Percentiles rank a stretch among this genome's conserved stretches.
phyloP scores from a whole-genome alignment of 2,888 invertebrate species.

The Eupeodes luniger region DNA sequence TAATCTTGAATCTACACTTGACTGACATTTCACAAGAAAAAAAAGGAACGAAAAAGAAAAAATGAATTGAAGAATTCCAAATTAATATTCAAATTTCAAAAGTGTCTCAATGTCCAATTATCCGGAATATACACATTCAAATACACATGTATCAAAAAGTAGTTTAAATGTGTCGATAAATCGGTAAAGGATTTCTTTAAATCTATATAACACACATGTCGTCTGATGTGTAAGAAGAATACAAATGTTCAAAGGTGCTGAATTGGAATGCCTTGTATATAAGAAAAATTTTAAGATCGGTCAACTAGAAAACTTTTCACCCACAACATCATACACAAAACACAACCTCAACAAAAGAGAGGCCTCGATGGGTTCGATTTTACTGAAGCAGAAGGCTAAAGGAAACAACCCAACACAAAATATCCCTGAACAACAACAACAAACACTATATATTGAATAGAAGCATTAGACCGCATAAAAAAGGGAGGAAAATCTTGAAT shows the following conservation, averaged over 20 bases:
- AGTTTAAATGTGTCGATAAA: neutral
- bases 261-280: conserved; percentile 50
- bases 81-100: conserved; percentile 56
- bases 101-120: conserved; percentile 54
- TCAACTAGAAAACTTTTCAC: conserved; percentile 43
- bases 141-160: conserved; percentile 6
- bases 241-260: conserved; percentile 49
- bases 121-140: conserved; percentile 24
- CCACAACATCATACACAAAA: neutral
- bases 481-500: conserved; percentile 42
- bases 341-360: conserved; percentile 27
- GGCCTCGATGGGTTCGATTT: neutral
- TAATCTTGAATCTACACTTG: neutral
- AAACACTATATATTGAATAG: conserved; percentile 47
- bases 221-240: neutral
- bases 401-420: neutral
- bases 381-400: neutral
- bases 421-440: neutral
- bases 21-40: neutral
- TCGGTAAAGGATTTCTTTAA: conserved; percentile 58
- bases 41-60: neutral
- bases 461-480: conserved; percentile 65
- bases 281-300: conserved; percentile 43
- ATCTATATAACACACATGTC: neutral
- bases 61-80: neutral